Base-by-base conservation (phyloP, 2,113 vertebrate genomes). In the Podilymbus podiceps region DNA sequence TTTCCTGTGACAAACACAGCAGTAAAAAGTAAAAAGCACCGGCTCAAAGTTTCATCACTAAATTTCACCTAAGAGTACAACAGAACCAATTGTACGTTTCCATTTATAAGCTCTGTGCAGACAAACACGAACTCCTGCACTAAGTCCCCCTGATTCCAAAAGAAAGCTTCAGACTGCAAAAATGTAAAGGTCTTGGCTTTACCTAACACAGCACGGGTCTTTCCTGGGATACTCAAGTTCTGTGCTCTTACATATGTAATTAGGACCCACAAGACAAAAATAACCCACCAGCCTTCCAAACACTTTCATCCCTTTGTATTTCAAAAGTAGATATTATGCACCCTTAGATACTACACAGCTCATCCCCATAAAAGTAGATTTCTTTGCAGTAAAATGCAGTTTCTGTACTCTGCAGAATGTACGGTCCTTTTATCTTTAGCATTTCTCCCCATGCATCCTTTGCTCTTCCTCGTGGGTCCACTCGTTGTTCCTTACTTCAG, bases 291-390 rank as follows among this genome's bases (percentile, higher is more conserved):
- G 20, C 23, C 33, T 83, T 42, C 15, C 25, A 60, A 50, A n/a
- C 15, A 8, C 17, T 85, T 96, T 75, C 8, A 47, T 19, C 31
- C 24, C 14, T 35, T 53, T 84, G 5, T 23, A 60, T 35, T 93
- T 53, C 49, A 87, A 46, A 77, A 47, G 0, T 0, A 0, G 11
- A 5, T 9, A 25, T 28, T 44, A 56, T 0, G 2, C 25, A 49
- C 5, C 13, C 8, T 80, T 31, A 28, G 20, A 73, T 8, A 18
- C 10, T 21, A 33, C 3, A 44, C 10, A 68, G 42, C 31, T 82
- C 0, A 0, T 18, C 10, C 12, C 31, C 13, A 55, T 2, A 35
- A 42, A 73, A 49, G 1, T 0, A 60, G 6, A 6, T 5, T 46
- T 35, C 4, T 85, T 24, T 60, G 25, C n/a, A 42, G 5, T 16